These are phyloP conservation scores for Stenchaetothrips biformis DNA, from an alignment of 2,888 invertebrate genomes.

Conservation along the genomic window DNA sequence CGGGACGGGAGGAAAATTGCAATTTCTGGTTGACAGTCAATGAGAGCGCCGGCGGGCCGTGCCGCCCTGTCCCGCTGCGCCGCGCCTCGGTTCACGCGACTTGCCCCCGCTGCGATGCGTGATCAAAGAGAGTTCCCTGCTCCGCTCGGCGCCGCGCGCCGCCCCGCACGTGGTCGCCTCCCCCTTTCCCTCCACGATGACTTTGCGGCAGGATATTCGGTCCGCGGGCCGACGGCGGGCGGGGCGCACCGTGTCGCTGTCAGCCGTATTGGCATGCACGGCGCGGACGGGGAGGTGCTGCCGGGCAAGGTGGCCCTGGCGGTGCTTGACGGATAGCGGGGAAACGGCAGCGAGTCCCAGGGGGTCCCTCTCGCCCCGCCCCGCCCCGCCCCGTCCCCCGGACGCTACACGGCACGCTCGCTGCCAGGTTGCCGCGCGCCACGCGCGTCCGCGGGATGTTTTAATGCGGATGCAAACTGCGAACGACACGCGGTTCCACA, in stretches of 20 bases:
- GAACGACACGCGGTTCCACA: neutral
- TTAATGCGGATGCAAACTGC: neutral
- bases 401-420: neutral
- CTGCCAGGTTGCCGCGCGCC: neutral
- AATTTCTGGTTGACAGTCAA: no score
- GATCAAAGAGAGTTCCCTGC: neutral
- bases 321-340: neutral
- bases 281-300: neutral
- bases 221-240: neutral
- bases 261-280: neutral
- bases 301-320: neutral
- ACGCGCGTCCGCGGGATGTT: neutral
- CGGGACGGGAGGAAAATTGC: no score
- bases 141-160: neutral
- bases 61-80: neutral
- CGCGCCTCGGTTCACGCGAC: no score
- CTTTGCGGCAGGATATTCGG: neutral
- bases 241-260: neutral
- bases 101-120: no score
- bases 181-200: neutral
- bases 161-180: neutral
- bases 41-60: neutral
- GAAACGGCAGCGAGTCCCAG: neutral
- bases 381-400: neutral
- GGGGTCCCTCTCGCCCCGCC: neutral